Conservation (phyloP, 92 coral and sea anemone genomes). For the Actinernus sp. region DNA sequence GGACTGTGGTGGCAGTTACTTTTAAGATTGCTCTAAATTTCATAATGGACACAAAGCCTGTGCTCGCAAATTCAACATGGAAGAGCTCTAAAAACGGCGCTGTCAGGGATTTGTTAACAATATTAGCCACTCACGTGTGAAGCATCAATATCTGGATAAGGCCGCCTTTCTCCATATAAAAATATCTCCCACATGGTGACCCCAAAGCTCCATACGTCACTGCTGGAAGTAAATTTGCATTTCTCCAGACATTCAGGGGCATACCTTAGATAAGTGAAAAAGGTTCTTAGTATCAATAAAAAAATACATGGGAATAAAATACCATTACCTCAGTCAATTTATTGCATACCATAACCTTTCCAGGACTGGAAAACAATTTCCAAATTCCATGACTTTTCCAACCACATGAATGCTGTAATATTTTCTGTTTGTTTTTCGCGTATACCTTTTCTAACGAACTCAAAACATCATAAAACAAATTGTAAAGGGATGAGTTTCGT, state of each 20-base stretch:
- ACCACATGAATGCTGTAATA: neutral
- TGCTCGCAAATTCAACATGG: neutral
- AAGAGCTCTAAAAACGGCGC: neutral
- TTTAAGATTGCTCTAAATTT: too few relatives aligned
- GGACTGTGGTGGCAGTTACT: too few relatives aligned
- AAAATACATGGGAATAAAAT: neutral
- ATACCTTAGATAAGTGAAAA: conserved; percentile 56
- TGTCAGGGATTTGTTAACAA: neutral
- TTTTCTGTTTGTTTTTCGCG: too few relatives aligned
- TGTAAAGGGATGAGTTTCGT: too few relatives aligned
- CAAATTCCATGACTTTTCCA: too few relatives aligned
- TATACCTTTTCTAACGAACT: too few relatives aligned
- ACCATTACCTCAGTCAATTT: too few relatives aligned
- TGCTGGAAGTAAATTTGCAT: conserved; percentile 67
- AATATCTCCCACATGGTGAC: conserved; percentile 98
- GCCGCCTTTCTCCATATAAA: conserved; percentile 61
- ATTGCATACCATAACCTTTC: too few relatives aligned
- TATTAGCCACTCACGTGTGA: conserved; percentile 22
- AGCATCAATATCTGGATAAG: conserved; percentile 48
- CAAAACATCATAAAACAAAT: too few relatives aligned
- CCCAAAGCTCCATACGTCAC: conserved; percentile 98
- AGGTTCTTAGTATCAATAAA: neutral
- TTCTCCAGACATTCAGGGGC: conserved; percentile 82
- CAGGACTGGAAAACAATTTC: too few relatives aligned
- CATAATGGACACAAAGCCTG: too few relatives aligned